Conservation (phyloP, 2,113 vertebrate species). For the Butorides virescens region DNA sequence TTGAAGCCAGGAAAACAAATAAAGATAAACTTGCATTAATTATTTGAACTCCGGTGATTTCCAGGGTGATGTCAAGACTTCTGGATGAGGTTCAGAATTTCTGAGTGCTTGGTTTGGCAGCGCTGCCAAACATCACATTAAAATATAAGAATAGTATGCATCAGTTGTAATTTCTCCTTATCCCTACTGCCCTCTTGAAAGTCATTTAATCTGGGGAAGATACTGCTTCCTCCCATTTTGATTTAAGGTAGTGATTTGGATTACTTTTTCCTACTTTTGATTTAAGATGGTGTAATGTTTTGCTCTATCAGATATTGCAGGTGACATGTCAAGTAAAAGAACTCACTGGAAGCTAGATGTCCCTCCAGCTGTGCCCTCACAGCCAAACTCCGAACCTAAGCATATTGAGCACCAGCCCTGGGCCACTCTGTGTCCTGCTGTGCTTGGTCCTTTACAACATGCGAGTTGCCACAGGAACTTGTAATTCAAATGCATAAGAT, state of each 20-base stretch:
- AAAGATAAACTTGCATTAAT: not conserved
- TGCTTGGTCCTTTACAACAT: not conserved
- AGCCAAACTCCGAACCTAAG: not conserved
- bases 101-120: not conserved
- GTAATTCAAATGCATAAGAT: not conserved
- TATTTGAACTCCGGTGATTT: not conserved
- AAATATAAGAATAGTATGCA: not conserved
- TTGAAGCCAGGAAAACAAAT: not conserved
- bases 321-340: not conserved
- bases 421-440: not conserved
- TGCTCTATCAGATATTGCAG: not conserved
- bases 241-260: not conserved
- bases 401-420: not conserved
- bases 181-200: not conserved
- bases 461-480: not conserved
- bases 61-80: not conserved
- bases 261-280: not conserved
- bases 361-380: not conserved
- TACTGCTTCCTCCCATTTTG: not conserved
- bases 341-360: not conserved
- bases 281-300: not conserved
- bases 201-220: not conserved
- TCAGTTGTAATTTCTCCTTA: not conserved
- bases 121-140: not conserved
- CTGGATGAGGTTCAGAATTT: not conserved